Percentiles rank a stretch among this genome's conserved stretches.
phyloP scores from a whole-genome alignment of 2,113 vertebrate genomes.

The Coptodon bakossiorum region DNA sequence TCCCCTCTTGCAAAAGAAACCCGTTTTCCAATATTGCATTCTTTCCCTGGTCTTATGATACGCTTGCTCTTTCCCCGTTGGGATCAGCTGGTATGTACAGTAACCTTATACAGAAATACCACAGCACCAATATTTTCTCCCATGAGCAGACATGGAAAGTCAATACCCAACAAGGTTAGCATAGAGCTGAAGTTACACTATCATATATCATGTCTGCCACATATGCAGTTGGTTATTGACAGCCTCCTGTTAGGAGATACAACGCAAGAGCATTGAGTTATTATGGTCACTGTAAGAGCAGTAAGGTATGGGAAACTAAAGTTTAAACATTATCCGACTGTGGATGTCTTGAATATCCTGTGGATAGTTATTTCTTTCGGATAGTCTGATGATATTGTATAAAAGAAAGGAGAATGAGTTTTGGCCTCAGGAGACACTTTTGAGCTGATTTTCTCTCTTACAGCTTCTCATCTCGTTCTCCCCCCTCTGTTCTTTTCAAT shows the following conservation, averaged over 20 bases:
- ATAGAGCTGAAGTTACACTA: constrained; percentile 47
- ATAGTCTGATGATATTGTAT: constrained; percentile 33
- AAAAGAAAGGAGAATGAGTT: constrained; percentile 26
- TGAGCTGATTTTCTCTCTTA: constrained; percentile 11
- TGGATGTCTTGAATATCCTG: constrained; percentile 20
- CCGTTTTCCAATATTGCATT: not conserved
- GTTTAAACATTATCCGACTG: constrained; percentile 37
- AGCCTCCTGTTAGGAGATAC: constrained; percentile 47
- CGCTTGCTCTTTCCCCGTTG: not conserved
- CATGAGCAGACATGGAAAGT: constrained; percentile 40
- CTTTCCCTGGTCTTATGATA: constrained; percentile 11
- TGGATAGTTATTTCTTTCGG: constrained; percentile 7
- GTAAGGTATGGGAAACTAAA: constrained; percentile 29
- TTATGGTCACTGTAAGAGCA: constrained; percentile 28
- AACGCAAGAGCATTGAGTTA: constrained; percentile 14
- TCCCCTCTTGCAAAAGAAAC: not conserved
- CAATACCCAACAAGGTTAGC: constrained; percentile 43
- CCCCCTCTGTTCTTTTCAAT: constrained; percentile 9
- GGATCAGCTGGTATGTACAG: constrained; percentile 33
- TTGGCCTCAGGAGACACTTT: constrained; percentile 44
- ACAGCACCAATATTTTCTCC: constrained; percentile 4
- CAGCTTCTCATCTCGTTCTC: not conserved
- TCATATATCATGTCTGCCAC: constrained; percentile 47
- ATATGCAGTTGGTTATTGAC: constrained; percentile 49
- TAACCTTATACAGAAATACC: constrained; percentile 38